Percentiles rank a stretch among this genome's conserved stretches.
These are phyloP conservation scores for Stenodera caucasica DNA, from an alignment of 2,888 invertebrate species.

Conservation along the genomic window DNA sequence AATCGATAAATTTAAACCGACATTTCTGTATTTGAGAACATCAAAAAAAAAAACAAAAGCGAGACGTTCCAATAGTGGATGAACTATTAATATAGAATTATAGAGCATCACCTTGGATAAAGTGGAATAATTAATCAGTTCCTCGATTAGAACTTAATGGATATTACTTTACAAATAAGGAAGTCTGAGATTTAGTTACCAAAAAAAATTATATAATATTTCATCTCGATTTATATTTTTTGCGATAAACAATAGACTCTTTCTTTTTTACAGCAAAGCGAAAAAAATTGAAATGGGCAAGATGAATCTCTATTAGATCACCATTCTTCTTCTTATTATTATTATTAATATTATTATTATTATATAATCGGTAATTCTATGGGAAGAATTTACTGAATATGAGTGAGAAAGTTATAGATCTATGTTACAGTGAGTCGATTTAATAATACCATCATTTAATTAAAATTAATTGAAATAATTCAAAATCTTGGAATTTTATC, in stretches of 20 bases:
- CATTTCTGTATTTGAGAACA: no score
- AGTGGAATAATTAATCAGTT: not conserved
- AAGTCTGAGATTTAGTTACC: not conserved
- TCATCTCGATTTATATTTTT: not conserved
- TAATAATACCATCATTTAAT: no score
- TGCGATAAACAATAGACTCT: not conserved
- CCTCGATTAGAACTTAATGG: no score
- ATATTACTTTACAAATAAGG: constrained; percentile 6
- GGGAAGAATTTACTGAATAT: not conserved
- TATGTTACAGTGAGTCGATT: no score
- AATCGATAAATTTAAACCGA: not conserved
- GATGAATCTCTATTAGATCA: not conserved
- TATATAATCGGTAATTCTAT: not conserved
- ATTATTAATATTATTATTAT: not conserved
- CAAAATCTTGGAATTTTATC: no score
- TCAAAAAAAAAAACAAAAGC: no score
- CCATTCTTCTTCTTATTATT: no score
- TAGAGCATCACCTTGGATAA: constrained; percentile 1
- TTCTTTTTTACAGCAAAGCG: not conserved
- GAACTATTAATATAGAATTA: not conserved
- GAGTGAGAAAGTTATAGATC: constrained; percentile 3
- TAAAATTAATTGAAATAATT: no score
- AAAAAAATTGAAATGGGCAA: not conserved
- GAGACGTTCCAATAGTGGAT: not conserved
- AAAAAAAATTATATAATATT: constrained; percentile 1